Evolutionary conservation across 2,797 vertebrate genomes (phyloP), one percentile per base, ranked within the genome.

Genomic region (Centroberyx gerrardi): DNA sequence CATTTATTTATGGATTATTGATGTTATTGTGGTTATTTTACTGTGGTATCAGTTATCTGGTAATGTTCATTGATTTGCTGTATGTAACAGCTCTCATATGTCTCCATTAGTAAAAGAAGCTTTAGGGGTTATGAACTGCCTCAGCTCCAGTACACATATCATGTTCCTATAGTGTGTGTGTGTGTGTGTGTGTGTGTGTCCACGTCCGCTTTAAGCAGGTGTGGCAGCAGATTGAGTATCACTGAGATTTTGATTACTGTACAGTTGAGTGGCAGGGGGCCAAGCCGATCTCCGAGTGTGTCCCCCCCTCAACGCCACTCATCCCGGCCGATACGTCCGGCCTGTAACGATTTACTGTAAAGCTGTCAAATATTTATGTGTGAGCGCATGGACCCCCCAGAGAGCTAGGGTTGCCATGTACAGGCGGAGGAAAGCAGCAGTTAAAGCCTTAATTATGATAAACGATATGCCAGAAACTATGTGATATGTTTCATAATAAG

Each of bases 401-500:
- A 76, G 85, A 79, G 81, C 78, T 1, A 31, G 56, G n/a, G 72
- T 36, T 51, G 40, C 28, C 36, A 58, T 64, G 83, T 72, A 60
- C n/a, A 56, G 60, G 62, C 15, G 15, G 53, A 49, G 18, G 56
- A 48, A 40, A 33, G 17, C 78, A 74, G 79, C 74, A 10, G 64
- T 70, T 78, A 82, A 84, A 88, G 71, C 61, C 67, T 71, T 89
- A 89, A 93, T 91, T 90, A 89, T 88, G 89, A 93, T 86, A 44
- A 88, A 92, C 88, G 79, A 84, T 59, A 65, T 80, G 79, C 64
- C 81, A 81, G 74, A 67, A 44, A 38, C 65, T 29, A 40, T 83
- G 84, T 78, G 79, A 80, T 76, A 46, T 13, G 82, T 67, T 88
- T 86, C 68, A 65, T 78, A 82, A 90, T 88, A 86, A 83, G 82